Evolutionary conservation across 2,797 vertebrate genomes (phyloP), one percentile per base, ranked within the genome.

Genomic region (Premnoplex brunnescens): DNA sequence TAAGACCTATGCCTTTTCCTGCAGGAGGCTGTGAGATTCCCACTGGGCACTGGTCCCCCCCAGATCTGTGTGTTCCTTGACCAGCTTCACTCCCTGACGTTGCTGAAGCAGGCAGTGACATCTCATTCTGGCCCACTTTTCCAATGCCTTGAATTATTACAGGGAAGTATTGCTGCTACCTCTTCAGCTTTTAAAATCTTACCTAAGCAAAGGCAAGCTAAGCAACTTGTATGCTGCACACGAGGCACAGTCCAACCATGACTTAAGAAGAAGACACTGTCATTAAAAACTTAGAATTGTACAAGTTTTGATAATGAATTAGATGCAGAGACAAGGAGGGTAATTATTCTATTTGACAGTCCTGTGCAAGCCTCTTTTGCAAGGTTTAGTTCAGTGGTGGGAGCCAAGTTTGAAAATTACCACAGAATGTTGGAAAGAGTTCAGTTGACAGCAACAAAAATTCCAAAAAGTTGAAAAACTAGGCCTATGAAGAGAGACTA

Each of bases 331-430:
- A 71, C 15, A 74, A 94, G 71, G 52, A 67, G 85, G 56, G 52
- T 90, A 81, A 59, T 91, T 82, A 76, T 80, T 92, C 64, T 82
- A 72, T 79, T 74, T 93, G 82, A 58, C 79, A 92, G 64, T 48
- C 43, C 54, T 60, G 36, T 72, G n/a, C 46, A 93, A 92, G 74
- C 48, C 59, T 89, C 63, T 64, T 94, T 95, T 94, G 44, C 60
- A 89, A 89, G 10, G 44, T 66, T 82, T 44, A 55, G 41, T 85
- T 89, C 55, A 63, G 48, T 6, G 93, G 60, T 85, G 56, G 32
- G 41, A 44, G 39, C 34, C 54, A 91, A 41, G 30, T 83, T 87
- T 87, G 49, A 82, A 92, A 85, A 91, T 87, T 68, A 76, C 44
- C 54, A 79, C 62, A 63, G 28, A 52, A 32, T 49, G 44, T 32